A percentile compares a stretch with the other conserved stretches of the same genome.
Evolutionary conservation across 1,140 invertebrate genomes (phyloP).

Genomic region (Trachymyrmex cornetzi): DNA sequence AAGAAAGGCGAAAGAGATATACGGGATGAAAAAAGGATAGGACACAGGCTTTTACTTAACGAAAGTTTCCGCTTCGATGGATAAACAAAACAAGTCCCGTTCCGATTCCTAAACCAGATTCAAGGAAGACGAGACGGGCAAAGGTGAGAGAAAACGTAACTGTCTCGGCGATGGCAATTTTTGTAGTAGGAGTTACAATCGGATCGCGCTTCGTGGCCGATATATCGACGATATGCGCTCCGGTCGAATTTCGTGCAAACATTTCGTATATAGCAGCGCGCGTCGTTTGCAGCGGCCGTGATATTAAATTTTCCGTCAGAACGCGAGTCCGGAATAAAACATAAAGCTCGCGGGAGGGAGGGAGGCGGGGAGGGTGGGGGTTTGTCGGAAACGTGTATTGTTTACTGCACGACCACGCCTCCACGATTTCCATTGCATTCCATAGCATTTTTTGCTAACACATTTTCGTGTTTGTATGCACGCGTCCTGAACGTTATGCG

Average conservation of each 20-base stretch:
- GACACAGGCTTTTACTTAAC: conserved; percentile 67
- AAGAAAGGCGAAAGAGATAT: neutral
- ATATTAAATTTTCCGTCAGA: conserved; percentile 75
- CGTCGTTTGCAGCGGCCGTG: conserved; percentile 57
- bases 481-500: neutral
- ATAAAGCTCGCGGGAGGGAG: conserved; percentile 47
- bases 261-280: conserved; percentile 55
- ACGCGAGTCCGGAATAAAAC: conserved; percentile 66
- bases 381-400: conserved; percentile 64
- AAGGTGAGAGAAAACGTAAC: neutral
- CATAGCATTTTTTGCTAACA: conserved; percentile 52
- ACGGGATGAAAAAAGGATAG: neutral
- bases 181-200: conserved; percentile 20
- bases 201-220: conserved; percentile 41
- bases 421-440: conserved; percentile 59
- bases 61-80: conserved; percentile 59
- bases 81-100: conserved; percentile 25
- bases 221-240: conserved; percentile 37
- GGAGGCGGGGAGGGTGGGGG: too few relatives aligned
- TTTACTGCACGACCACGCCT: conserved; percentile 49
- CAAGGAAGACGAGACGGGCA: conserved; percentile 32
- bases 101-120: conserved; percentile 60
- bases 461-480: neutral
- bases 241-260: conserved; percentile 67
- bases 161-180: conserved; percentile 40